phyloP scores from a whole-genome alignment of 64 coral and sea anemone species.

The Pocillopora damicornis region DNA sequence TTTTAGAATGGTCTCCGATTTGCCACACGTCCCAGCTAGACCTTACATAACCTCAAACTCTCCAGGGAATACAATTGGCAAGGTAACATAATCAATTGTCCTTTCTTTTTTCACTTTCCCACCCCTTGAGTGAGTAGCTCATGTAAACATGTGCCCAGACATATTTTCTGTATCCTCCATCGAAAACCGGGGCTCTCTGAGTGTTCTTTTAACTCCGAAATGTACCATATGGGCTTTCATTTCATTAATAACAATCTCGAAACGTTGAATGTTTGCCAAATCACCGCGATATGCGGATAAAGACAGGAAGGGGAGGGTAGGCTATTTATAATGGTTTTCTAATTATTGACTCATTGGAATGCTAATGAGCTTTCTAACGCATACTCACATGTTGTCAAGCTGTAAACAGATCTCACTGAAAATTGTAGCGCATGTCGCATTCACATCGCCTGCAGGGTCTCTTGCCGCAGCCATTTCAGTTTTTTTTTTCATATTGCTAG shows the following conservation, averaged over 20 bases:
- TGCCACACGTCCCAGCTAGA: too few relatives aligned
- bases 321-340: not conserved
- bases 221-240: not conserved
- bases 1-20: too few relatives aligned
- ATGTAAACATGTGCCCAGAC: too few relatives aligned
- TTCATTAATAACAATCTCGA: not conserved
- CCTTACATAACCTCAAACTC: too few relatives aligned
- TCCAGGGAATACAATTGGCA: too few relatives aligned
- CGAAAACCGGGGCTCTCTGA: too few relatives aligned
- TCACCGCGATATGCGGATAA: not conserved
- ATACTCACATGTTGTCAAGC: not conserved
- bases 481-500: not conserved
- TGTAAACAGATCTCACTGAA: not conserved
- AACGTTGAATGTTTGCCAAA: not conserved
- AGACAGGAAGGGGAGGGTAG: not conserved
- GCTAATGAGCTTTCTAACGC: conserved; percentile 19
- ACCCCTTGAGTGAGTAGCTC: too few relatives aligned
- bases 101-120: too few relatives aligned
- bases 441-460: not conserved
- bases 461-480: not conserved
- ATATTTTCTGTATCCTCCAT: too few relatives aligned
- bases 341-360: not conserved
- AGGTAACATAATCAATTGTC: too few relatives aligned
- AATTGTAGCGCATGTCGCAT: not conserved
- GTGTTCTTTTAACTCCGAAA: too few relatives aligned